phyloP scores from a whole-genome alignment of 2,797 vertebrate genomes.

The Mallotus villosus region DNA sequence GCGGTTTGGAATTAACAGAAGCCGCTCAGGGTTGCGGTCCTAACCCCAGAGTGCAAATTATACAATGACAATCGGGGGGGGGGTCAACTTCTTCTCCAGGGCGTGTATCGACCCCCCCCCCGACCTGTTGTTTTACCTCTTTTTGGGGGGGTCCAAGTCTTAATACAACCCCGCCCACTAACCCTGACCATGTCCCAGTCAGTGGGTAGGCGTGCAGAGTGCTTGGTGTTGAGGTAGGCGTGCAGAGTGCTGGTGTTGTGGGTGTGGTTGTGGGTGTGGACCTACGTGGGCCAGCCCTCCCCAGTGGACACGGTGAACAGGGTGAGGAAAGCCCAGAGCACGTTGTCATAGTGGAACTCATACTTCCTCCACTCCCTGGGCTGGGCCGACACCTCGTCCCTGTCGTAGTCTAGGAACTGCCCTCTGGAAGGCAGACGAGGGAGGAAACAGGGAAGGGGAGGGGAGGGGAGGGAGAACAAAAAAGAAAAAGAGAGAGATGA shows the following conservation, averaged over 20 bases:
- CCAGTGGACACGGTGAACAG: conserved; percentile 97
- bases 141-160: too few relatives aligned
- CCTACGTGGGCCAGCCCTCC: conserved; percentile 97
- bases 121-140: too few relatives aligned
- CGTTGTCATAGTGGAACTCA: conserved; percentile 97
- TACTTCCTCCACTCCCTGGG: conserved; percentile 93
- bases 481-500: neutral
- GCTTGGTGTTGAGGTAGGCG: neutral
- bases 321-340: conserved; percentile 94
- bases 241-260: neutral
- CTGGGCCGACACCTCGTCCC: conserved; percentile 86
- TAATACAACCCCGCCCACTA: too few relatives aligned
- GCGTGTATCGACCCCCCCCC: too few relatives aligned
- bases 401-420: conserved; percentile 92
- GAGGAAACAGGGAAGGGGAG: neutral
- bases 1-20: too few relatives aligned
- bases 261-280: conserved; percentile 33
- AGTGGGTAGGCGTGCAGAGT: too few relatives aligned
- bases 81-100: too few relatives aligned
- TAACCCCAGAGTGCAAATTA: too few relatives aligned
- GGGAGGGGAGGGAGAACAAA: neutral
- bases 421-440: conserved; percentile 74
- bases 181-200: too few relatives aligned
- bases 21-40: too few relatives aligned
- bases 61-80: too few relatives aligned